A percentile compares a stretch with the other conserved stretches of the same genome.
Evolutionary conservation across 2,888 invertebrate genomes (phyloP).

Genomic region (Siphlonurus alternatus): DNA sequence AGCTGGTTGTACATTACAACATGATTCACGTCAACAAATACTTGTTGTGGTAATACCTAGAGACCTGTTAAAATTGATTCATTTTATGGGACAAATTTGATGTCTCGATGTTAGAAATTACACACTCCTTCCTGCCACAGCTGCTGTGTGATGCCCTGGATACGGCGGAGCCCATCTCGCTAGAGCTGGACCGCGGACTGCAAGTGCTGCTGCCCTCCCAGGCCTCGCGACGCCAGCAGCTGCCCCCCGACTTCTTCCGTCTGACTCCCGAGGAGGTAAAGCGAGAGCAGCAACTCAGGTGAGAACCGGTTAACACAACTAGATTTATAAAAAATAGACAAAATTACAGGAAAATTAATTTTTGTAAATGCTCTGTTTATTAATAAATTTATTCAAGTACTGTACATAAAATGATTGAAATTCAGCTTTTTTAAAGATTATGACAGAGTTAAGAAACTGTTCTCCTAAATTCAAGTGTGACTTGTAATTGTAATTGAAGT

Average conservation of each 20-base stretch:
- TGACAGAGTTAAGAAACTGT: too few species aligned
- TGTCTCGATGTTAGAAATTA: too few species aligned
- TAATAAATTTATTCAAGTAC: not conserved
- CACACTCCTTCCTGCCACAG: too few species aligned
- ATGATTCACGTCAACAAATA: too few species aligned
- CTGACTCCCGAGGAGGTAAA: constrained; percentile 69
- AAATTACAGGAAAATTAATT: not conserved
- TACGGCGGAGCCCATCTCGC: constrained; percentile 60
- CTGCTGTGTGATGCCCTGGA: constrained; percentile 58
- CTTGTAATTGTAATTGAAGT: too few species aligned
- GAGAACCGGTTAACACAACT: constrained; percentile 14
- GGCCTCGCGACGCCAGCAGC: constrained; percentile 43
- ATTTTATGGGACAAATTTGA: too few species aligned
- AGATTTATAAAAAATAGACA: not conserved
- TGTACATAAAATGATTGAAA: too few species aligned
- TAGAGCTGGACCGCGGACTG: constrained; percentile 74
- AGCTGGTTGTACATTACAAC: too few species aligned
- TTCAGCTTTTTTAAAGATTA: too few species aligned
- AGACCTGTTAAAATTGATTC: too few species aligned
- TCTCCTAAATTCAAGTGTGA: too few species aligned
- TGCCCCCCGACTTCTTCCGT: constrained; percentile 75
- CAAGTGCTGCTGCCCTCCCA: constrained; percentile 67
- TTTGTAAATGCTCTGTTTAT: not conserved
- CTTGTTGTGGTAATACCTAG: too few species aligned
- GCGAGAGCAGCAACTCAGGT: constrained; percentile 60